Percentiles rank a stretch among this genome's conserved stretches.
Conservation (phyloP, 1,140 invertebrate genomes). For the Nasonia longicornis region DNA sequence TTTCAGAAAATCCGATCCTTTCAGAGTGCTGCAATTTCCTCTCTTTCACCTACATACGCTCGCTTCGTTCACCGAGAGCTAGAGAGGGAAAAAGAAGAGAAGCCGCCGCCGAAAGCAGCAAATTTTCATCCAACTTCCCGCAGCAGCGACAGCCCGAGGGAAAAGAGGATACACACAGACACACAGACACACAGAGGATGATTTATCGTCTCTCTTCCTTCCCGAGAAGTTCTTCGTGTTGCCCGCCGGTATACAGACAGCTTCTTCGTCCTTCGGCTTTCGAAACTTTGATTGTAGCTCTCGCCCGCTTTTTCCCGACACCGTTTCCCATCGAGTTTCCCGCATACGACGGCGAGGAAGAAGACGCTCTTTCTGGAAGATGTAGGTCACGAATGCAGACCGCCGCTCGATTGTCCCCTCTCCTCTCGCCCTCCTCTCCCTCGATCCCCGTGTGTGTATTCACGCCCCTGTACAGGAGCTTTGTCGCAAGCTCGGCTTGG, state of each 20-base stretch:
- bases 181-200: conserved; percentile 13
- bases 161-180: not conserved
- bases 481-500: not conserved
- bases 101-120: not conserved
- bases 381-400: conserved; percentile 25
- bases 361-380: not conserved
- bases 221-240: not conserved
- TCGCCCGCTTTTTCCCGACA: not conserved
- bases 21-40: too few species aligned
- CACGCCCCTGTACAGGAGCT: not conserved
- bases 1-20: too few species aligned
- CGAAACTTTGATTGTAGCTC: conserved; percentile 31
- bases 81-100: not conserved
- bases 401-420: not conserved
- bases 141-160: not conserved
- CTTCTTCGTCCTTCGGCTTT: not conserved
- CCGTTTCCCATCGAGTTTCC: conserved; percentile 16
- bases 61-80: not conserved
- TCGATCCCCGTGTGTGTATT: not conserved
- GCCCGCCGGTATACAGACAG: not conserved
- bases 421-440: not conserved
- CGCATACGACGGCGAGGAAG: not conserved
- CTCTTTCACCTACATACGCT: not conserved
- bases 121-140: not conserved
- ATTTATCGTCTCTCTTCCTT: conserved; percentile 2